Evolutionary conservation across 2,888 invertebrate genomes (phyloP).

Genomic region (Trissolcus brochymenae): DNA sequence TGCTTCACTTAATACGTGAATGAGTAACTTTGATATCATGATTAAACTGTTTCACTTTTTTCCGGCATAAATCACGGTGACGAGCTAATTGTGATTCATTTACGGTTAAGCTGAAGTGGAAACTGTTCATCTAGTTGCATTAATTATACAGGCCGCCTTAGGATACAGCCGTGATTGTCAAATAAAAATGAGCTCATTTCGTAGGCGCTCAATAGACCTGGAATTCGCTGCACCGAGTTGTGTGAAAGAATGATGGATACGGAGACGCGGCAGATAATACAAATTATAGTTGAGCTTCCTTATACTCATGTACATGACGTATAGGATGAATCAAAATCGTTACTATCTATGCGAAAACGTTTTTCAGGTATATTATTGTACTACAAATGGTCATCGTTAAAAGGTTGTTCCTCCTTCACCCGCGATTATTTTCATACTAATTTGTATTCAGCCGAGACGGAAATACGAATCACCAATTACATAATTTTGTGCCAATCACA

Average conservation of each 20-base stretch:
- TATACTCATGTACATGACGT: conserved; percentile 62
- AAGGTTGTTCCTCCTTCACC: conserved; percentile 24
- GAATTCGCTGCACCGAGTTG: conserved; percentile 42
- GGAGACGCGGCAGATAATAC: conserved; percentile 60
- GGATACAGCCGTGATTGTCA: not conserved
- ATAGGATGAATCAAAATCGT: conserved; percentile 17
- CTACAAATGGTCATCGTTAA: conserved; percentile 37
- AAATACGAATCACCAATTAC: not conserved
- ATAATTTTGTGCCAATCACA: too few relatives aligned
- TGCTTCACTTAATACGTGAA: too few relatives aligned
- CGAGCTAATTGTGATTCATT: conserved; percentile 29
- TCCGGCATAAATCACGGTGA: conserved; percentile 30
- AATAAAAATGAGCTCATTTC: conserved; percentile 37
- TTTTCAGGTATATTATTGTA: conserved; percentile 27
- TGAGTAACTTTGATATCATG: conserved; percentile 12
- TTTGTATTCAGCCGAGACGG: conserved; percentile 1
- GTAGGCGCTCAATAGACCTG: conserved; percentile 40
- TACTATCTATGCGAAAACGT: conserved; percentile 19
- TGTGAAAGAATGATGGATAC: conserved; percentile 63
- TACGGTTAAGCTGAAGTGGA: conserved; percentile 23
- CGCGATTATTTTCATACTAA: conserved; percentile 6
- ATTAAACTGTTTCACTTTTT: conserved; percentile 22
- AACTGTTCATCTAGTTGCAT: conserved; percentile 30
- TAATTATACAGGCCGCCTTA: conserved; percentile 26
- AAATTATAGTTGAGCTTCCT: conserved; percentile 61